A percentile compares a stretch with the other conserved stretches of the same genome.
Conservation (phyloP, 2,888 invertebrate genomes). For the Drosophila incognita region DNA sequence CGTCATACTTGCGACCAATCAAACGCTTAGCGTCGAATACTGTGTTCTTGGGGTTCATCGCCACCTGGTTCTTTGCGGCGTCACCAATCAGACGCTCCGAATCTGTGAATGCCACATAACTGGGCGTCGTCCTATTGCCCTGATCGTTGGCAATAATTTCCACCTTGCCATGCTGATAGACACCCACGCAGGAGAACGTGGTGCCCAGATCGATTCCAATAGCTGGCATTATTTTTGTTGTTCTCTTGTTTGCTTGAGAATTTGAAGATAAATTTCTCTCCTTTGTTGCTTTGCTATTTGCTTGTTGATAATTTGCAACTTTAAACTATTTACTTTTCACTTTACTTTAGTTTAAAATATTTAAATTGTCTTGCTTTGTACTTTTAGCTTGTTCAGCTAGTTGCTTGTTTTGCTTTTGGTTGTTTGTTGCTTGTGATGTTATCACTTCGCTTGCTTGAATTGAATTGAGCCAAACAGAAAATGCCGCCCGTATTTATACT, state of each 20-base stretch:
- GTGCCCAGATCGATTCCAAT: slow-evolving; percentile 87
- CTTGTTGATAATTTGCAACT: not conserved
- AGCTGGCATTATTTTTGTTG: slow-evolving; percentile 84
- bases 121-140: slow-evolving; percentile 86
- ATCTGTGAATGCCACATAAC: slow-evolving; percentile 91
- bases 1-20: slow-evolving; percentile 96
- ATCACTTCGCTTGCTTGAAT: slow-evolving; percentile 62
- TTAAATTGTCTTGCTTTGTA: slow-evolving; percentile 9
- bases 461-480: slow-evolving; percentile 54
- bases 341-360: slow-evolving; percentile 1
- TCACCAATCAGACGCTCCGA: slow-evolving; percentile 90
- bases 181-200: slow-evolving; percentile 92
- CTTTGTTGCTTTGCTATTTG: not conserved
- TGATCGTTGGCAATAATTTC: slow-evolving; percentile 94
- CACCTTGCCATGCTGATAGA: slow-evolving; percentile 93
- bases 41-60: slow-evolving; percentile 95
- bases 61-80: slow-evolving; percentile 93
- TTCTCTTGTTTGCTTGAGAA: not conserved
- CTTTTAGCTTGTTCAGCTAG: slow-evolving; percentile 56
- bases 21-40: slow-evolving; percentile 97
- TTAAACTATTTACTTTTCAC: slow-evolving; percentile 4
- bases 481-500: slow-evolving; percentile 61
- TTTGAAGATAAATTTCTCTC: not conserved
- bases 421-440: slow-evolving; percentile 38
- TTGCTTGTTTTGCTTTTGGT: slow-evolving; percentile 38